These are phyloP conservation scores for Crambe crambe DNA, from an alignment of 37 sponge, comb jelly and placozoan genomes.

Conservation along the genomic window DNA sequence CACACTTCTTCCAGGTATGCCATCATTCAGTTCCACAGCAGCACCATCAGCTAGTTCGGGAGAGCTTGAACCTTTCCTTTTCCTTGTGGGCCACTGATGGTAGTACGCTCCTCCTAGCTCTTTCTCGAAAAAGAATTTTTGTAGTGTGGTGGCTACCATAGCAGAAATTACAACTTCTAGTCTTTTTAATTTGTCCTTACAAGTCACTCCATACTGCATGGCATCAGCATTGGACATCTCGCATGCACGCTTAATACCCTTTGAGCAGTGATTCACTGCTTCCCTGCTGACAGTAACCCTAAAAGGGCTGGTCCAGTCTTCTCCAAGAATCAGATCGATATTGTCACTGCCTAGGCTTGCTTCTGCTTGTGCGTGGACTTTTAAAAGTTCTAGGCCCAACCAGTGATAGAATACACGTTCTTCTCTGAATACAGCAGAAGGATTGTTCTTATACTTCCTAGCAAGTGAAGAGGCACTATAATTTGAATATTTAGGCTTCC, in stretches of 20 bases:
- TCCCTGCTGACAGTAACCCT: not conserved
- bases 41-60: not conserved
- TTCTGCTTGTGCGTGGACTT: not conserved
- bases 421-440: not conserved
- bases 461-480: not conserved
- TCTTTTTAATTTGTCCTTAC: not conserved
- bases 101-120: not conserved
- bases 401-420: not conserved
- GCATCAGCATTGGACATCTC: not conserved
- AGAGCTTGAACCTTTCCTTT: not conserved
- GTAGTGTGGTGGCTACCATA: not conserved
- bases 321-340: not conserved
- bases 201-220: not conserved
- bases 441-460: not conserved
- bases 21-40: not conserved
- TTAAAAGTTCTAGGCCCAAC: not conserved
- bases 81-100: not conserved
- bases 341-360: not conserved
- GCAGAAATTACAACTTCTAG: not conserved
- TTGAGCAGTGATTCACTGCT: not conserved
- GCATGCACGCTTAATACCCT: not conserved
- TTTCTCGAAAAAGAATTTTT: not conserved
- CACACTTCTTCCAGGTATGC: not conserved
- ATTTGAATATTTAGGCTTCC: not conserved
- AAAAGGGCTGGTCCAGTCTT: not conserved